Percentiles rank a stretch among this genome's conserved stretches.
Evolutionary conservation across 1,140 invertebrate species (phyloP).

Genomic region (Penaeus vannamei): DNA sequence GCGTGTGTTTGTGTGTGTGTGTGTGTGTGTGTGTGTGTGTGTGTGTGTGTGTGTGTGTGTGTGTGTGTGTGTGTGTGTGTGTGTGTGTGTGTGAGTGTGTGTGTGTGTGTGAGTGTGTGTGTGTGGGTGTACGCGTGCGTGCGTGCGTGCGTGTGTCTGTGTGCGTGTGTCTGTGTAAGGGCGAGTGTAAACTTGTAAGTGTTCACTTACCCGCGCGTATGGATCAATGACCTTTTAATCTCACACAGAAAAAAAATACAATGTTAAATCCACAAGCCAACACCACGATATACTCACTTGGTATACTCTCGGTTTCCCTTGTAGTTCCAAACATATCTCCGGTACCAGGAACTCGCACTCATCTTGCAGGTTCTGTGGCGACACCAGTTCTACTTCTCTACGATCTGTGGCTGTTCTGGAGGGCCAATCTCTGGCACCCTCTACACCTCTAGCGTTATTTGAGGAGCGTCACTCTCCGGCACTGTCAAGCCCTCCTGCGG

Average conservation of each 20-base stretch:
- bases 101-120: not conserved
- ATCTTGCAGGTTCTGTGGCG: constrained; percentile 26
- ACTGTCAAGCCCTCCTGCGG: too few relatives aligned
- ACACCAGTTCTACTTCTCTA: too few relatives aligned
- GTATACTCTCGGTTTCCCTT: constrained; percentile 62
- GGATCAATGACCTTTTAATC: not conserved
- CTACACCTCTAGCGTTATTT: too few relatives aligned
- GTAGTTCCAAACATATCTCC: constrained; percentile 34
- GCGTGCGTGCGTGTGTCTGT: not conserved
- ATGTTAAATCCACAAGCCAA: not conserved
- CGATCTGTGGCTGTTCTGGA: too few relatives aligned
- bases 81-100: not conserved
- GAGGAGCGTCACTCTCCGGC: too few relatives aligned
- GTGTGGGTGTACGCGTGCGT: not conserved
- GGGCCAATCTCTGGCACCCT: too few relatives aligned
- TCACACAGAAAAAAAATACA: not conserved
- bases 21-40: too few relatives aligned
- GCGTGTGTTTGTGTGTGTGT: too few relatives aligned
- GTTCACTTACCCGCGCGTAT: not conserved
- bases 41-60: too few relatives aligned
- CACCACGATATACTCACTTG: constrained; percentile 42
- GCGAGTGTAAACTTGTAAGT: not conserved
- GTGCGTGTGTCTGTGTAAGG: not conserved
- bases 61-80: not conserved
- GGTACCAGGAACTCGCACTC: constrained; percentile 56